These are phyloP conservation scores for Tinea pellionella DNA, from an alignment of 2,888 invertebrate genomes.

Conservation along the genomic window DNA sequence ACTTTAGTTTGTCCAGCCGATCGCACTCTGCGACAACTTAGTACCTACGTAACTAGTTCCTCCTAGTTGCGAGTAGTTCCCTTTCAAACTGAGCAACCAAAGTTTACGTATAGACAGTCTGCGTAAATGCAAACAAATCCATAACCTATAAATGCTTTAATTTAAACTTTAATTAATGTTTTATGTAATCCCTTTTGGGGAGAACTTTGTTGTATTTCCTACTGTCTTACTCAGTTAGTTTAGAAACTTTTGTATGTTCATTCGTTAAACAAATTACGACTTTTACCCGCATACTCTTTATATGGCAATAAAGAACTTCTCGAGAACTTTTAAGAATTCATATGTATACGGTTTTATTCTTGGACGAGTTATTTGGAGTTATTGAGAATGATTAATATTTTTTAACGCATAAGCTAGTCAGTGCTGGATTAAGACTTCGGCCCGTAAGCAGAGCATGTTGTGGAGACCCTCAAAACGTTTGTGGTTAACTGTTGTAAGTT, in stretches of 20 bases:
- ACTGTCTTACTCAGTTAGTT: not conserved
- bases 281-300: not conserved
- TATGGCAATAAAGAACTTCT: not conserved
- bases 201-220: not conserved
- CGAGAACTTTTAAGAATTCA: too few species aligned
- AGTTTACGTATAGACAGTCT: not conserved
- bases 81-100: not conserved
- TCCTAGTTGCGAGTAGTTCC: too few species aligned
- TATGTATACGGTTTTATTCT: too few species aligned
- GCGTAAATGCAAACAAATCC: not conserved
- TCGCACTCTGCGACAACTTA: not conserved
- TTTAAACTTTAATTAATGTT: not conserved
- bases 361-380: too few species aligned
- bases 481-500: too few species aligned
- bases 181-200: not conserved
- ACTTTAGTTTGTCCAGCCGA: slow-evolving; percentile 2
- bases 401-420: too few species aligned
- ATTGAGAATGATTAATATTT: too few species aligned
- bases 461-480: too few species aligned
- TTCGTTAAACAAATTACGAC: not conserved
- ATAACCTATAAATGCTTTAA: not conserved
- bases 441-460: too few species aligned
- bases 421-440: too few species aligned
- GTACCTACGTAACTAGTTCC: not conserved
- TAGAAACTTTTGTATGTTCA: not conserved